phyloP scores from a whole-genome alignment of 2,797 vertebrate species.

The Darevskia nairensis region DNA sequence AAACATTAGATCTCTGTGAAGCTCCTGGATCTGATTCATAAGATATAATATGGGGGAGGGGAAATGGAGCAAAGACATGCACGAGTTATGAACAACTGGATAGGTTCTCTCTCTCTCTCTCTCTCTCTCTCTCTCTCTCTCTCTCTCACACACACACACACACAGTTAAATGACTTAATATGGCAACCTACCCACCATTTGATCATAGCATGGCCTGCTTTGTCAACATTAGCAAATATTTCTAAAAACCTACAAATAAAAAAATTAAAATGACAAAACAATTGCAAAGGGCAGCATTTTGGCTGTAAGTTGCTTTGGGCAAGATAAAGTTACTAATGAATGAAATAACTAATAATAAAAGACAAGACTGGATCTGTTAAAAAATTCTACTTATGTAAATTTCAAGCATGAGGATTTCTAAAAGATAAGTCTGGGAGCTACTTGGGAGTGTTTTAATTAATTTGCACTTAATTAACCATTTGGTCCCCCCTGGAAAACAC shows the following conservation, averaged over 20 bases:
- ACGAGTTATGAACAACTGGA: not conserved
- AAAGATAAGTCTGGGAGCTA: conserved; percentile 19
- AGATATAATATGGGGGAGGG: not conserved
- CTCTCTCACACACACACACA: no score
- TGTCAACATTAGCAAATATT: not conserved
- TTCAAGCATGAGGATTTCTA: conserved; percentile 16
- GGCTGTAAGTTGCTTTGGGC: no score
- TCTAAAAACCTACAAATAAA: not conserved
- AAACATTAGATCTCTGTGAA: not conserved
- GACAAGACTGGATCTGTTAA: not conserved
- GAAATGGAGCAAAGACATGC: not conserved
- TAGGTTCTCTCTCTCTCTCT: no score
- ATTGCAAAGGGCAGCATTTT: not conserved
- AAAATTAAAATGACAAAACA: not conserved
- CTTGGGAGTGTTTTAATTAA: conserved; percentile 47
- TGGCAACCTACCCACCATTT: not conserved
- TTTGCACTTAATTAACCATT: conserved; percentile 52
- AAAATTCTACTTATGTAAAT: not conserved
- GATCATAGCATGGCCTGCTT: not conserved
- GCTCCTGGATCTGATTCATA: not conserved
- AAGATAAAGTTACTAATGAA: no score
- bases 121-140: no score
- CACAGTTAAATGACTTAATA: not conserved
- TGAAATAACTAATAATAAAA: no score
- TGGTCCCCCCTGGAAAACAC: conserved; percentile 10